These are phyloP conservation scores for Helobdella robusta DNA, from an alignment of 2,888 invertebrate genomes.

Conservation along the genomic window DNA sequence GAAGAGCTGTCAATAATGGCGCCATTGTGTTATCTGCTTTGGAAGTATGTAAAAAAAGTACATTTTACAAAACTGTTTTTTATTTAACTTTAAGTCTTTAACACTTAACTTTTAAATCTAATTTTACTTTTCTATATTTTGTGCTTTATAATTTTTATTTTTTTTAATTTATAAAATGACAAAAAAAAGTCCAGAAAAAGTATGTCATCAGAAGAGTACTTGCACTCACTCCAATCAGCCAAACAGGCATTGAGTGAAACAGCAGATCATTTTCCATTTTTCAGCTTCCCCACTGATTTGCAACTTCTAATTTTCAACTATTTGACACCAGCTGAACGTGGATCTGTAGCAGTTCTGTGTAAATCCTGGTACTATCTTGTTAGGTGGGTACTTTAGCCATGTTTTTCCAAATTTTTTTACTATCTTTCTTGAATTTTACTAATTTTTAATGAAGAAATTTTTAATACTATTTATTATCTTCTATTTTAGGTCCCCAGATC, in stretches of 20 bases:
- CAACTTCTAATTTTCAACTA: conserved; percentile 44
- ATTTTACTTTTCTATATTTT: background rate
- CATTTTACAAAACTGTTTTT: background rate
- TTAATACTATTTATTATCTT: too few species aligned
- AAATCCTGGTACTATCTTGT: conserved; percentile 40
- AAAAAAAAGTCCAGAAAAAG: conserved; percentile 16
- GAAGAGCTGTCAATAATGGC: conserved; percentile 4
- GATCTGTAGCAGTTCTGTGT: conserved; percentile 40
- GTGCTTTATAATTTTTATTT: too few species aligned
- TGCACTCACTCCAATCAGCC: conserved; percentile 6
- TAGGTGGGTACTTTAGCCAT: too few species aligned
- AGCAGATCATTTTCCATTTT: conserved; percentile 39
- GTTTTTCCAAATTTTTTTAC: too few species aligned
- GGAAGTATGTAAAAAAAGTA: too few species aligned
- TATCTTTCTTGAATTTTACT: background rate
- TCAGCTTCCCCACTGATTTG: conserved; percentile 41
- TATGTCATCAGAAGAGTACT: conserved; percentile 13
- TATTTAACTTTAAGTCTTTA: background rate
- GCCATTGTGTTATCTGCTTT: conserved; percentile 1
- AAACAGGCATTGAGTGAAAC: conserved; percentile 5
- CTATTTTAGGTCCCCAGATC: conserved; percentile 34
- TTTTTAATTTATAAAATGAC: too few species aligned
- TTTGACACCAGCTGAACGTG: conserved; percentile 41
- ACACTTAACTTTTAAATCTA: background rate
- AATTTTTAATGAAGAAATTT: background rate